Percentiles rank a stretch among this genome's conserved stretches.
Conservation (phyloP, 2,797 vertebrate species). For the Rhincodon typus region DNA sequence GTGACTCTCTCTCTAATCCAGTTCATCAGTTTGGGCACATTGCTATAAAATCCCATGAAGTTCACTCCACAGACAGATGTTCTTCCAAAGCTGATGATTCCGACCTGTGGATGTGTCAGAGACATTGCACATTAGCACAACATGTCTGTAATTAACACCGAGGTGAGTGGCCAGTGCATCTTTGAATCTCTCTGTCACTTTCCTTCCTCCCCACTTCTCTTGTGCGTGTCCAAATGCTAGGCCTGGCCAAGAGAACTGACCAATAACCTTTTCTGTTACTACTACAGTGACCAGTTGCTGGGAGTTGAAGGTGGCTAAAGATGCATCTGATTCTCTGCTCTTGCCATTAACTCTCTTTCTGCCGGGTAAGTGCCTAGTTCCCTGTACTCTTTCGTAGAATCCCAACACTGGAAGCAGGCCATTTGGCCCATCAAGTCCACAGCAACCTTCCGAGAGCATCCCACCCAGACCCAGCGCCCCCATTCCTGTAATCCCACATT, state of each 20-base stretch:
- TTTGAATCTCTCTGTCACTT: too few relatives aligned
- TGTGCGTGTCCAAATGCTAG: neutral
- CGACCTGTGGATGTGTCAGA: slow-evolving; percentile 23
- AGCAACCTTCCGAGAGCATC: too few relatives aligned
- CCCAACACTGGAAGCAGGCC: too few relatives aligned
- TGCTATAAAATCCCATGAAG: slow-evolving; percentile 30
- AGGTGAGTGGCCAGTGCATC: neutral
- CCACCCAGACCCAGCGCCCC: too few relatives aligned
- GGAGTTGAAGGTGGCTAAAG: neutral
- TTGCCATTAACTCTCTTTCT: neutral
- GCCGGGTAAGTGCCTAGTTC: neutral
- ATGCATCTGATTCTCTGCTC: neutral
- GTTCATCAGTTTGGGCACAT: slow-evolving; percentile 25
- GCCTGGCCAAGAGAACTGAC: neutral
- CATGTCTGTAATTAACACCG: neutral
- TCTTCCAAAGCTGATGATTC: slow-evolving; percentile 34
- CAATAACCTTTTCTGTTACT: neutral
- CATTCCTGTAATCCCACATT: too few relatives aligned
- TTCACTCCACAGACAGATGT: neutral
- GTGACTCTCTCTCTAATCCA: slow-evolving; percentile 23
- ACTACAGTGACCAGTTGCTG: neutral
- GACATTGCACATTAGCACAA: neutral
- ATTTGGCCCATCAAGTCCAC: too few relatives aligned
- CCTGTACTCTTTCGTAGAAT: too few relatives aligned
- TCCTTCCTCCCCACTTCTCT: too few relatives aligned